Evolutionary conservation across 2,113 vertebrate species (phyloP).

Genomic region (Fregetta grallaria): DNA sequence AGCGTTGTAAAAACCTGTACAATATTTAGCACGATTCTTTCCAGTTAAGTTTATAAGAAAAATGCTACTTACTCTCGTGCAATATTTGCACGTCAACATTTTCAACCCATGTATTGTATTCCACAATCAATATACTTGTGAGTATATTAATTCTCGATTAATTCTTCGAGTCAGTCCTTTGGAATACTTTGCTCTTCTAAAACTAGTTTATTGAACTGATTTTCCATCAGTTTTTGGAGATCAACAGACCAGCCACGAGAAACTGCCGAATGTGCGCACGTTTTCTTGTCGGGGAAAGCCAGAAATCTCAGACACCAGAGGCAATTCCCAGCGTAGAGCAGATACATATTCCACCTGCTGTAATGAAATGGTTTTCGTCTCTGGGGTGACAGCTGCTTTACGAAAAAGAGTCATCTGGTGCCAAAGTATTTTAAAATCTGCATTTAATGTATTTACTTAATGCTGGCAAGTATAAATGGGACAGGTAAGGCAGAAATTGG

Average conservation of each 20-base stretch:
- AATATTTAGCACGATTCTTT: background rate
- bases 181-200: background rate
- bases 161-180: background rate
- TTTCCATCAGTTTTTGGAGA: background rate
- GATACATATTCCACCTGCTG: background rate
- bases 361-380: background rate
- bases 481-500: background rate
- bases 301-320: background rate
- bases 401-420: background rate
- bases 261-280: background rate
- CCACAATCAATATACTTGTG: background rate
- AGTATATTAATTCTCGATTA: background rate
- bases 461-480: background rate
- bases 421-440: background rate
- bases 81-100: background rate
- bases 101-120: background rate
- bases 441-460: background rate
- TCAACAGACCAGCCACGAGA: background rate
- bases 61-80: background rate
- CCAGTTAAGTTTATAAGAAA: background rate
- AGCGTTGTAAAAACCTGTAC: background rate
- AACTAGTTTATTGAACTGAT: background rate
- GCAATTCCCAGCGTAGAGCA: background rate
- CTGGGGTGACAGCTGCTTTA: background rate
- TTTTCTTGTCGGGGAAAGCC: background rate